Evolutionary conservation across 1,140 invertebrate genomes (phyloP).

Genomic region (Drosophila pallidifrons): DNA sequence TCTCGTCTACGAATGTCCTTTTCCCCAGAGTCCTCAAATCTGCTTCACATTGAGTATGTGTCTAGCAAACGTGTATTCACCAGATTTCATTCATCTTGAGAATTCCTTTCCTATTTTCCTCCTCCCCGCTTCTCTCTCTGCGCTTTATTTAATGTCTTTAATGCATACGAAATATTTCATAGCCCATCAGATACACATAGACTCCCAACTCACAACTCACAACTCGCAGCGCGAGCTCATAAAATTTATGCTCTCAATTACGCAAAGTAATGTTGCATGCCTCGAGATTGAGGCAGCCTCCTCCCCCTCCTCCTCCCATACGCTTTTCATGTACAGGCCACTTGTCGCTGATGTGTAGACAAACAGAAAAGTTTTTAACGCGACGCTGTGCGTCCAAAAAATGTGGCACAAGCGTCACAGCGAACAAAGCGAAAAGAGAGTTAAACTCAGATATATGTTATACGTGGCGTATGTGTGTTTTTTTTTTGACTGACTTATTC

Average conservation of each 20-base stretch:
- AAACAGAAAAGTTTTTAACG: slow-evolving; percentile 27
- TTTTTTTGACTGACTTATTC: background rate
- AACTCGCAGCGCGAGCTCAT: slow-evolving; percentile 35
- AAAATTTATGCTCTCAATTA: slow-evolving; percentile 65
- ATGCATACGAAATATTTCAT: slow-evolving; percentile 51
- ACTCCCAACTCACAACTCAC: background rate
- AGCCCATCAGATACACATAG: slow-evolving; percentile 37
- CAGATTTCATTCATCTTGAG: slow-evolving; percentile 6
- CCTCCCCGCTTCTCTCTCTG: background rate
- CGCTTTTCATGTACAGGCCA: background rate
- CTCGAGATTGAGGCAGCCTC: slow-evolving; percentile 22
- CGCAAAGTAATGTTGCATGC: slow-evolving; percentile 54
- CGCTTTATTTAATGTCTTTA: slow-evolving; percentile 32
- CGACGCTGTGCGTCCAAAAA: slow-evolving; percentile 36
- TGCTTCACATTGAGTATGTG: slow-evolving; percentile 20
- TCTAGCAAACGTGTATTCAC: background rate
- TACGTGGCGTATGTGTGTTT: background rate
- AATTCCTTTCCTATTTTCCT: slow-evolving; percentile 1
- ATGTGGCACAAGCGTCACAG: slow-evolving; percentile 8
- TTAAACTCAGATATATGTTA: slow-evolving; percentile 6
- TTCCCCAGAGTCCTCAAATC: slow-evolving; percentile 26
- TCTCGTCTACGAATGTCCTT: slow-evolving; percentile 15
- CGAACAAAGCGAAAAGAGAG: slow-evolving; percentile 20
- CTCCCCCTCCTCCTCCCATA: background rate
- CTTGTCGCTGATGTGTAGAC: slow-evolving; percentile 43